Base-by-base conservation (phyloP, 2,888 invertebrate species). In the Margaritifera margaritifera region DNA sequence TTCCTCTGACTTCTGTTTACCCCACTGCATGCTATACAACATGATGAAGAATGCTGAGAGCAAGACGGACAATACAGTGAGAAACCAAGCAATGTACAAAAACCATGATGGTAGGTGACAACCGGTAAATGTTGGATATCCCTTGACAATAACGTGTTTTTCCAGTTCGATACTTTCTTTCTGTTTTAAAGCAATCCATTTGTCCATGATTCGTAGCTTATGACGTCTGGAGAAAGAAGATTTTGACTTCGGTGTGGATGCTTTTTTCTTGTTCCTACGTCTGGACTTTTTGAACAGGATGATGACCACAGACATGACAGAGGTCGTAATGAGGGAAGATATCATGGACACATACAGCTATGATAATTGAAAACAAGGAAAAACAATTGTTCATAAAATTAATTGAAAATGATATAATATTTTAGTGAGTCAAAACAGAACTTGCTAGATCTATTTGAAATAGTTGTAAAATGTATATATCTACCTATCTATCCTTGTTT, bases 11-110 rank as follows among this genome's bases (percentile, higher is more conserved):
- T 78, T 75, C 58, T 75, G 68, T 69, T 80, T 80, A 0, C 80
- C 80, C 80, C 80, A 80, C 63, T 79, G 72, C 76, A 79, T 80
- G 60, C 80, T 80, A 58, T 72, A 80, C 22, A 79, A 58, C 19
- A 80, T 24, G 24, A 80, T 71, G 65, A 80, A 79, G 60, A 79
- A 80, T 11, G 79, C 77, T 0, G 84, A 78, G 0, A 74, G 68
- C 1, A 74, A 60, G 2, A 77, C 72, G 19, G 75, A 78, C 11
- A 74, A 61, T 11, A 75, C 18, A 15, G 77, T 69, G 31, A 82
- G 24, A 3, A 75, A 54, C 82, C 81, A 84, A 15, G 79, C 81
- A 20, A 82, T 50, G 52, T 78, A 81, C 2, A 78, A 66, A 53
- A 75, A 78, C 64, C 77, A 77, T 54, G 75, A 64, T 6, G 80